Conservation (phyloP, 1,140 invertebrate genomes). For the Dendroctonus valens region DNA sequence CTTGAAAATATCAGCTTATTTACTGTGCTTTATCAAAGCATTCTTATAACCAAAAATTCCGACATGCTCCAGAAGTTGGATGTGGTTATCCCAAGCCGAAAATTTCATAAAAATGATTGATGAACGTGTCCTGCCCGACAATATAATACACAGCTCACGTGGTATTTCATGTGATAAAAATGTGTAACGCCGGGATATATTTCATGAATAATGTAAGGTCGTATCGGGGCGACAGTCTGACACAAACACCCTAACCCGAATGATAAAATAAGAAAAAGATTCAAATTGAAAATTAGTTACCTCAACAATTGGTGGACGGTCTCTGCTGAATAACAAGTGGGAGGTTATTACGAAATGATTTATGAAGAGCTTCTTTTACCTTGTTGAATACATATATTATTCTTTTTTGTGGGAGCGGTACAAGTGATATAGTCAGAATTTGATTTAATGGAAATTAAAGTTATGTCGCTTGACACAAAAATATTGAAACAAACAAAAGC, state of each 20-base stretch:
- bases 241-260: conserved; percentile 28
- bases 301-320: conserved; percentile 38
- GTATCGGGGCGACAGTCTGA: conserved; percentile 42
- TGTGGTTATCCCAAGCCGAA: conserved; percentile 23
- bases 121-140: conserved; percentile 31
- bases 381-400: too few species aligned
- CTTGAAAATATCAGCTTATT: too few species aligned
- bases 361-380: conserved; percentile 4
- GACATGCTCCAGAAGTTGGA: not conserved
- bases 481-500: too few species aligned
- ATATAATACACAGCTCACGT: conserved; percentile 35
- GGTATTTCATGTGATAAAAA: conserved; percentile 45
- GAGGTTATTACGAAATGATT: conserved; percentile 22
- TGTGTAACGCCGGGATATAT: conserved; percentile 41
- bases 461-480: too few species aligned
- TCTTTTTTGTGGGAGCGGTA: too few species aligned
- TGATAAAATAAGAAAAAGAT: conserved; percentile 41
- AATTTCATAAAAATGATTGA: conserved; percentile 37
- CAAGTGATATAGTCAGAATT: too few species aligned
- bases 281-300: conserved; percentile 47
- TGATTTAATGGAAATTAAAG: too few species aligned
- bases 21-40: too few species aligned
- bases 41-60: too few species aligned
- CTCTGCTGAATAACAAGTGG: conserved; percentile 26
- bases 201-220: conserved; percentile 48